These are phyloP conservation scores for Phanerotoma sp. DNA, from an alignment of 2,888 invertebrate species.

Conservation along the genomic window DNA sequence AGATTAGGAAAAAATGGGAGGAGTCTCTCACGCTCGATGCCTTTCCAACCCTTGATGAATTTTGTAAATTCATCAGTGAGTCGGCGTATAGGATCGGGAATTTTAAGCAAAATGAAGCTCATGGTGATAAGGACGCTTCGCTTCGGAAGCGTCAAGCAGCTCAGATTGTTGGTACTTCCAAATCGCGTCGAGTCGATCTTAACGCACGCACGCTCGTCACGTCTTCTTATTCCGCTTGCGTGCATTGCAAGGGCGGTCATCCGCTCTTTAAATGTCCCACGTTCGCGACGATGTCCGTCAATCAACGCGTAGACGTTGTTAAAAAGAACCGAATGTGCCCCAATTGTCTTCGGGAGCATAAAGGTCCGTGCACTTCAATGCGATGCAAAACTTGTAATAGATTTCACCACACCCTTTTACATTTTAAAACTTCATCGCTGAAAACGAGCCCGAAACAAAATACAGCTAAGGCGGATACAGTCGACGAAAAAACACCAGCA, in stretches of 20 bases:
- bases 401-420: conserved; percentile 20
- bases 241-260: conserved; percentile 10
- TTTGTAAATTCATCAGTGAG: conserved; percentile 11
- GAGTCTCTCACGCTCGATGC: conserved; percentile 4
- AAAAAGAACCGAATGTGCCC: conserved; percentile 5
- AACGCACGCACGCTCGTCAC: conserved; percentile 2
- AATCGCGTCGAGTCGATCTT: not conserved
- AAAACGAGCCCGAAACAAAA: not conserved
- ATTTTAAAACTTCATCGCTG: not conserved
- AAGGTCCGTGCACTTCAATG: conserved; percentile 3
- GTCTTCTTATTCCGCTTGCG: not conserved
- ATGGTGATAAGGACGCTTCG: not conserved
- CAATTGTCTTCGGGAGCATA: conserved; percentile 18
- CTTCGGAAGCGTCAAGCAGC: not conserved
- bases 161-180: not conserved
- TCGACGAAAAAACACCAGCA: not conserved
- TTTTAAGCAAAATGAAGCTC: not conserved
- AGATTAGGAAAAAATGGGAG: conserved; percentile 7
- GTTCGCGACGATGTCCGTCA: conserved; percentile 8
- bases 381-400: conserved; percentile 13
- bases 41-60: not conserved
- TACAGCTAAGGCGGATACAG: not conserved
- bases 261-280: conserved; percentile 16
- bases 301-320: conserved; percentile 12
- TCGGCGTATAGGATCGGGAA: conserved; percentile 1